Evolutionary conservation across 2,888 invertebrate species (phyloP).

Genomic region (Malachius bipustulatus): DNA sequence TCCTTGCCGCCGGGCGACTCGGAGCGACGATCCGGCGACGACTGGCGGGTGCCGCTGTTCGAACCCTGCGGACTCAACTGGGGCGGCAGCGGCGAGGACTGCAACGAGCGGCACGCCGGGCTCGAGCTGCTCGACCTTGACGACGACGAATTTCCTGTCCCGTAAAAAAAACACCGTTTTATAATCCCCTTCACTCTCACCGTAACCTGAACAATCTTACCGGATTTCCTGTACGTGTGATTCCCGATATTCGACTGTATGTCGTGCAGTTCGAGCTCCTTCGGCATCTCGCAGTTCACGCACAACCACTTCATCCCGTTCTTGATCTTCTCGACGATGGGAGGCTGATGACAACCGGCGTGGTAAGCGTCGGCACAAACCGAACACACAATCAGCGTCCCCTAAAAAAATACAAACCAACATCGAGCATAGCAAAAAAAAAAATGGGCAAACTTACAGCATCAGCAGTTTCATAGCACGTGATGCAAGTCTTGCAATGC

Average conservation of each 20-base stretch:
- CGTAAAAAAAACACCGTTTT: constrained; percentile 15
- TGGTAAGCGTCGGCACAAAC: constrained; percentile 81
- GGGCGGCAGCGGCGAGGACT: constrained; percentile 30
- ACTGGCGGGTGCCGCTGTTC: constrained; percentile 8
- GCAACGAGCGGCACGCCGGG: constrained; percentile 21
- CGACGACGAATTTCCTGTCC: constrained; percentile 15
- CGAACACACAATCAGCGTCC: constrained; percentile 64
- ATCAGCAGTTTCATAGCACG: constrained; percentile 68
- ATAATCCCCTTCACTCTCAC: neutral
- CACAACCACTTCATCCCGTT: constrained; percentile 60
- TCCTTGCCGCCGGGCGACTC: constrained; percentile 18
- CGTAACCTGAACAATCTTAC: neutral
- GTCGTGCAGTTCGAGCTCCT: constrained; percentile 32
- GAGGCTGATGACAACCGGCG: constrained; percentile 64
- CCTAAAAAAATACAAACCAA: constrained; percentile 38
- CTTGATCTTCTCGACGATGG: constrained; percentile 45
- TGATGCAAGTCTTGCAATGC: constrained; percentile 75
- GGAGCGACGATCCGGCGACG: constrained; percentile 11
- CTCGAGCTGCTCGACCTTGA: constrained; percentile 22
- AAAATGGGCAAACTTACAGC: constrained; percentile 46
- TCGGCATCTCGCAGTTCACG: constrained; percentile 46
- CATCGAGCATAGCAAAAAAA: neutral
- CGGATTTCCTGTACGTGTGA: constrained; percentile 5
- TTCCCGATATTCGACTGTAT: constrained; percentile 31
- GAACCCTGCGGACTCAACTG: constrained; percentile 31